A percentile compares a stretch with the other conserved stretches of the same genome.
These are phyloP conservation scores for Epirrita christyi DNA, from an alignment of 2,888 invertebrate genomes.

Conservation along the genomic window DNA sequence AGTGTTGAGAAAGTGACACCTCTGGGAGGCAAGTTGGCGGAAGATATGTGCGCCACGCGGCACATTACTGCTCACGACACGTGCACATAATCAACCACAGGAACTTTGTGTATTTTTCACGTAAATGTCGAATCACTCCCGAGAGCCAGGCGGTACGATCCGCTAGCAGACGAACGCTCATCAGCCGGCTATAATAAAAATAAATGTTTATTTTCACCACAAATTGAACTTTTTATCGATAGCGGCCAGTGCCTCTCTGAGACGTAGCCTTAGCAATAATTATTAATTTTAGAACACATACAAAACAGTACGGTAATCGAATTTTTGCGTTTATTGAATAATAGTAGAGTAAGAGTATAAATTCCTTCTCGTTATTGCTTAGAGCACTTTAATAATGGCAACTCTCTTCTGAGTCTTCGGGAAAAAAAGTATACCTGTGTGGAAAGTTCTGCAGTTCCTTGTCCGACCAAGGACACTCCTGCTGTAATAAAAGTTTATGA, in stretches of 20 bases:
- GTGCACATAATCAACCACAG: constrained; percentile 49
- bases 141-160: constrained; percentile 20
- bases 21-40: constrained; percentile 36
- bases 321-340: constrained; percentile 10
- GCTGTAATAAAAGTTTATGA: constrained; percentile 32
- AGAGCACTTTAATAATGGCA: constrained; percentile 39
- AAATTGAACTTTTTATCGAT: constrained; percentile 20
- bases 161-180: constrained; percentile 31
- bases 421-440: constrained; percentile 49
- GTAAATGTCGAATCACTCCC: constrained; percentile 37
- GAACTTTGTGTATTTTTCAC: constrained; percentile 41
- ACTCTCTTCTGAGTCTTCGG: constrained; percentile 40
- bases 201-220: constrained; percentile 24
- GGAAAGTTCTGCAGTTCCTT: constrained; percentile 44
- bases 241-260: constrained; percentile 15
- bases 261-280: constrained; percentile 33
- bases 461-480: constrained; percentile 28
- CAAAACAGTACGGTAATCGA: constrained; percentile 4
- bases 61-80: constrained; percentile 43
- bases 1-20: constrained; percentile 41
- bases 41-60: constrained; percentile 40
- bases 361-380: constrained; percentile 30
- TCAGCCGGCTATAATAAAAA: constrained; percentile 28
- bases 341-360: constrained; percentile 9
- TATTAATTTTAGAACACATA: constrained; percentile 32